Conservation (phyloP, 2,113 vertebrate species). For the Hystrix cristata region DNA sequence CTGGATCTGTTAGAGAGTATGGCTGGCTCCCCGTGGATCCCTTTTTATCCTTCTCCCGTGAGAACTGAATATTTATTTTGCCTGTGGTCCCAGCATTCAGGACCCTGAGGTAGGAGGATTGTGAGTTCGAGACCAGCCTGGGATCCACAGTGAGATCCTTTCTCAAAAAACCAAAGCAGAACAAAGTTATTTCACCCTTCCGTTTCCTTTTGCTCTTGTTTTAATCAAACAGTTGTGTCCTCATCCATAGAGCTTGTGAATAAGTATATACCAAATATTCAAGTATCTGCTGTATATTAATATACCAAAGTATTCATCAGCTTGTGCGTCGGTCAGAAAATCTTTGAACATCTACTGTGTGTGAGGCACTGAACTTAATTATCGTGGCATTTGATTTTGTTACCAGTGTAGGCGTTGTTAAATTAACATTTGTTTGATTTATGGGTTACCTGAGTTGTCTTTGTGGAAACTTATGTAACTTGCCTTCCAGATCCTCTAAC, state of each 20-base stretch:
- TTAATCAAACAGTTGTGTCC: slow-evolving; percentile 2
- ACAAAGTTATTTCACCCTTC: not conserved
- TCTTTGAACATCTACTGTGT: not conserved
- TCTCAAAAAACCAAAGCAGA: not conserved
- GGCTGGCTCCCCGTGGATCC: accelerated
- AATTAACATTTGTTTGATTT: slow-evolving; percentile 47
- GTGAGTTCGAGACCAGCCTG: not conserved
- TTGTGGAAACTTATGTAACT: slow-evolving; percentile 75
- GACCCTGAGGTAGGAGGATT: not conserved
- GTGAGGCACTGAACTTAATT: not conserved
- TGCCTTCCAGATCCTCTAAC: slow-evolving; percentile 93
- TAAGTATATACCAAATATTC: not conserved
- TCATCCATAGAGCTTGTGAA: not conserved
- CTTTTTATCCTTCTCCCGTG: not conserved
- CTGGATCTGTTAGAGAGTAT: not conserved
- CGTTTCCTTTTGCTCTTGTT: slow-evolving; percentile 61
- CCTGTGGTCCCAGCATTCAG: not conserved
- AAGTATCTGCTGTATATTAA: not conserved
- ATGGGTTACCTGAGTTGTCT: slow-evolving; percentile 27
- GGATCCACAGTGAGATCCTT: not conserved
- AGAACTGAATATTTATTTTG: not conserved
- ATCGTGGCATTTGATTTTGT: slow-evolving; percentile 15
- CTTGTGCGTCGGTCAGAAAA: slow-evolving; percentile 20
- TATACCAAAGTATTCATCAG: not conserved
- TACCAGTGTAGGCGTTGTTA: slow-evolving; percentile 13